Percentiles rank a stretch among this genome's conserved stretches.
Evolutionary conservation across 2,888 invertebrate genomes (phyloP).

Genomic region (Choreutis nemorana): DNA sequence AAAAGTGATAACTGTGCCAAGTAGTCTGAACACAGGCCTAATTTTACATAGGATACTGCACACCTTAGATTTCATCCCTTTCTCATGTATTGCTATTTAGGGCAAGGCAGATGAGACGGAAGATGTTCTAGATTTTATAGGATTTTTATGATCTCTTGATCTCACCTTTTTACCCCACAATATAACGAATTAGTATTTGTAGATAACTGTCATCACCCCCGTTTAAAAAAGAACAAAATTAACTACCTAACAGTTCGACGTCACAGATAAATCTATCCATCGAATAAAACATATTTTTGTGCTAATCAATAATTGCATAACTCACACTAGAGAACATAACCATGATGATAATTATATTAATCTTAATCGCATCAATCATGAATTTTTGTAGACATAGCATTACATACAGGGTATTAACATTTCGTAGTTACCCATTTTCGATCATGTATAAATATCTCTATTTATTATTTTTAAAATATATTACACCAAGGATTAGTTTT

Average conservation of each 20-base stretch:
- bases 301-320: too few relatives aligned
- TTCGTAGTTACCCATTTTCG: conserved; percentile 15
- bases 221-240: too few relatives aligned
- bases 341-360: too few relatives aligned
- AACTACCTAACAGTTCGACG: too few relatives aligned
- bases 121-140: conserved; percentile 17
- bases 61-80: conserved; percentile 27
- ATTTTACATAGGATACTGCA: conserved; percentile 12
- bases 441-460: conserved; percentile 16
- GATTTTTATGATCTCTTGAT: conserved; percentile 48
- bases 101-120: conserved; percentile 45
- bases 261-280: too few relatives aligned
- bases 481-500: conserved; percentile 11
- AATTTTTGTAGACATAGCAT: conserved; percentile 15
- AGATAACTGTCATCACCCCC: too few relatives aligned
- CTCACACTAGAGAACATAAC: too few relatives aligned
- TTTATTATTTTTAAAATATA: conserved; percentile 13
- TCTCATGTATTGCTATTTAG: conserved; percentile 43
- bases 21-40: conserved; percentile 22
- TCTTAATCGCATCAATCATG: too few relatives aligned
- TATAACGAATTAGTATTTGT: neutral
- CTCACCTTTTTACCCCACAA: conserved; percentile 19
- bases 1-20: conserved; percentile 18
- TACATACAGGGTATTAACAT: conserved; percentile 17
- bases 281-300: too few relatives aligned